These are phyloP conservation scores for Rhaphigaster nebulosa DNA, from an alignment of 2,888 invertebrate species.

Conservation along the genomic window DNA sequence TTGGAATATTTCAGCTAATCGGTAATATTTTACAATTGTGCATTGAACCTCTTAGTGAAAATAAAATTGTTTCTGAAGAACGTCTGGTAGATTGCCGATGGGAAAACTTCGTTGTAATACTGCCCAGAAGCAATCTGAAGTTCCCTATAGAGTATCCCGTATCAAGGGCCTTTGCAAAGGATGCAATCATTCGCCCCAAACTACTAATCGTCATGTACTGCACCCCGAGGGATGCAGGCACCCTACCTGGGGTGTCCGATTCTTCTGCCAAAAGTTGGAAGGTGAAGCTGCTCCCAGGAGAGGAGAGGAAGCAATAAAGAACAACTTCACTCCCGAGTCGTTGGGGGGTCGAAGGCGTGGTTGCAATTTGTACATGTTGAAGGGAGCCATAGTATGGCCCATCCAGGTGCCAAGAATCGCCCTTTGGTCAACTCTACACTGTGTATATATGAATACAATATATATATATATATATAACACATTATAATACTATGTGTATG, in stretches of 20 bases:
- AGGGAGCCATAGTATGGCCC: neutral
- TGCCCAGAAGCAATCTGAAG: neutral
- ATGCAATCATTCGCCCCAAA: neutral
- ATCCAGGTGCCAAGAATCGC: neutral
- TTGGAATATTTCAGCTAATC: no score
- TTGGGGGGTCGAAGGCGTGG: neutral
- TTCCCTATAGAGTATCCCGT: neutral
- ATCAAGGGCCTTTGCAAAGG: neutral
- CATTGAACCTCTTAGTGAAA: no score
- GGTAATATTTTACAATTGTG: no score
- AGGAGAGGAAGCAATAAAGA: neutral
- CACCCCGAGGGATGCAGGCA: neutral
- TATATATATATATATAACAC: no score
- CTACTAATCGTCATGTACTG: neutral
- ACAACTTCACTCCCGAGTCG: neutral
- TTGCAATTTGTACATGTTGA: neutral
- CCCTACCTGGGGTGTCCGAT: constrained; percentile 4
- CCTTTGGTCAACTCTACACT: neutral
- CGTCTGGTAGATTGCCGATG: neutral
- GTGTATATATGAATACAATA: no score
- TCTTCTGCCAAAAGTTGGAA: neutral
- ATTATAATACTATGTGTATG: no score
- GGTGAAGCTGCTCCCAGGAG: constrained; percentile 1
- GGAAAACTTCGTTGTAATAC: neutral
- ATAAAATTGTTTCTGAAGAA: no score